A percentile compares a stretch with the other conserved stretches of the same genome.
These are phyloP conservation scores for Apodemia mormo DNA, from an alignment of 2,888 invertebrate species.

Conservation along the genomic window DNA sequence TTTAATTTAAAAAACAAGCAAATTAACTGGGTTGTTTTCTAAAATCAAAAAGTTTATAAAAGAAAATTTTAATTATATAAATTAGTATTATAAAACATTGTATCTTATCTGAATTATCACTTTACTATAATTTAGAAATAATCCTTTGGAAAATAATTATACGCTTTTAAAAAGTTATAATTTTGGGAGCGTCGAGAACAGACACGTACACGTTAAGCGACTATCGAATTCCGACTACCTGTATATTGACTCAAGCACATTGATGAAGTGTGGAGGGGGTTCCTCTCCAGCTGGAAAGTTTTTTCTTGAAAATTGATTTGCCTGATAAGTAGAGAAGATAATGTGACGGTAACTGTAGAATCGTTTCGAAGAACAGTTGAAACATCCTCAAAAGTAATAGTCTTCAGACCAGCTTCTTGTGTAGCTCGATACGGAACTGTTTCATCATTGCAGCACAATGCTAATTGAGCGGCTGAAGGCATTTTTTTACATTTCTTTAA, in stretches of 20 bases:
- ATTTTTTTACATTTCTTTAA: too few species aligned
- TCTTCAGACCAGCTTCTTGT: too few species aligned
- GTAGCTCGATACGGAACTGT: too few species aligned
- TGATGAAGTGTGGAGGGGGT: neutral
- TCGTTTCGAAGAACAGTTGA: too few species aligned
- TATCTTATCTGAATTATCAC: constrained; percentile 5
- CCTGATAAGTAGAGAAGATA: too few species aligned
- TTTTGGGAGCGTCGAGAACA: constrained; percentile 5
- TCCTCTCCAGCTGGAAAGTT: too few species aligned
- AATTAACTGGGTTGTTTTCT: neutral
- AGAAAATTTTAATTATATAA: neutral
- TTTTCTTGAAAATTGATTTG: too few species aligned
- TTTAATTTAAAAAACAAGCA: neutral
- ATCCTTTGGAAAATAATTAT: constrained; percentile 5
- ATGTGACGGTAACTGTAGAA: too few species aligned
- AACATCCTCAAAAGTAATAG: too few species aligned
- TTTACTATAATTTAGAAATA: constrained; percentile 5
- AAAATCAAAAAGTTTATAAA: constrained; percentile 1
- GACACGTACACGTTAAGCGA: constrained; percentile 4
- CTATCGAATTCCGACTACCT: neutral
- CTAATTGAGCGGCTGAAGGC: too few species aligned
- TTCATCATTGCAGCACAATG: too few species aligned
- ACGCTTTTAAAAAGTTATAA: constrained; percentile 2
- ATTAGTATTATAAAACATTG: constrained; percentile 5
- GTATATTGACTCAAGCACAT: constrained; percentile 6